Conservation (phyloP, 2,888 invertebrate species). For the Drosophila greeni region DNA sequence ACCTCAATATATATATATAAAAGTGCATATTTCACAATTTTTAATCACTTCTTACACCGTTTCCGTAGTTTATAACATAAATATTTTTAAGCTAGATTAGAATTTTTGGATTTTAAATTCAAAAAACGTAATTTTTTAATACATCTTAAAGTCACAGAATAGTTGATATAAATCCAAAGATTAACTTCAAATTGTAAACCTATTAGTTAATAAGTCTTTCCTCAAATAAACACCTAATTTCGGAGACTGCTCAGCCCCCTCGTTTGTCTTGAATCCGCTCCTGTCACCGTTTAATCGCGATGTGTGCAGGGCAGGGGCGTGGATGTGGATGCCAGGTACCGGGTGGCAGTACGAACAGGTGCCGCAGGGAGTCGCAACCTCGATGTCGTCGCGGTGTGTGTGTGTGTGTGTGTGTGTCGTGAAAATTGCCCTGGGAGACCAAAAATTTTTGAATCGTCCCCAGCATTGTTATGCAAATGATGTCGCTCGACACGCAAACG, state of each 20-base stretch:
- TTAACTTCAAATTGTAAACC: no score
- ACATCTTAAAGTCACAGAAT: neutral
- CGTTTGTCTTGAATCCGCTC: neutral
- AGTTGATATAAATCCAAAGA: no score
- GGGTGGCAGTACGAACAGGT: constrained; percentile 54
- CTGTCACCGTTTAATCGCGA: constrained; percentile 5
- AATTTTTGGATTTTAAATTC: no score
- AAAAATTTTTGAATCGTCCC: constrained; percentile 73
- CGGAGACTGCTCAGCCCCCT: neutral
- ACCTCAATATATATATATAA: no score
- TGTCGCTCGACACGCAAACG: constrained; percentile 77
- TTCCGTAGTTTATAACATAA: no score
- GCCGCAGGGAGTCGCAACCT: constrained; percentile 53
- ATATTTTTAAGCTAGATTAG: no score
- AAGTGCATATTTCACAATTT: no score
- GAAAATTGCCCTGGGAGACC: constrained; percentile 71
- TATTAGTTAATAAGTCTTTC: neutral
- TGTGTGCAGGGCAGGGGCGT: constrained; percentile 6
- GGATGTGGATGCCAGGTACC: constrained; percentile 27
- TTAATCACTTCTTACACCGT: no score
- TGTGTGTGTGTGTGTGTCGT: constrained; percentile 40
- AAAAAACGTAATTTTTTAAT: neutral
- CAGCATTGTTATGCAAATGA: constrained; percentile 79
- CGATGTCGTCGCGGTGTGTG: constrained; percentile 7
- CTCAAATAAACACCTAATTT: accelerated